Evolutionary conservation across 2,888 invertebrate species (phyloP).

Genomic region (Hemithea aestivaria): DNA sequence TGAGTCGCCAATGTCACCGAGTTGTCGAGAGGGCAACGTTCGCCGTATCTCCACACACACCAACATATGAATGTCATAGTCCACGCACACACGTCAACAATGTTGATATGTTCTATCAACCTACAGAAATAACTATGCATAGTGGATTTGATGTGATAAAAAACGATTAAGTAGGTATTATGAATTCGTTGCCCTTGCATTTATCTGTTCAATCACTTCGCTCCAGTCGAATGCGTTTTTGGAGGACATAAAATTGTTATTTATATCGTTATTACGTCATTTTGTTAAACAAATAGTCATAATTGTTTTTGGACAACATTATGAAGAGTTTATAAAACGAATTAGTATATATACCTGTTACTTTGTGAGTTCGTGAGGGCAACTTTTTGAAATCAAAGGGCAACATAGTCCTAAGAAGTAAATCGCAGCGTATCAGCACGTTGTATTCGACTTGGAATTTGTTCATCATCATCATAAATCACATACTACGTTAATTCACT

Average conservation of each 20-base stretch:
- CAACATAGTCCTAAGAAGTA: too few relatives aligned
- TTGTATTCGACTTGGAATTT: too few relatives aligned
- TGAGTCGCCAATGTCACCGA: constrained; percentile 76
- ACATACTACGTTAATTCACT: too few relatives aligned
- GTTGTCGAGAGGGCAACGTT: constrained; percentile 73
- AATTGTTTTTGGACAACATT: too few relatives aligned
- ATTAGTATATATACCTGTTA: too few relatives aligned
- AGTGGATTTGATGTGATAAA: constrained; percentile 57
- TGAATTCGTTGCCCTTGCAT: constrained; percentile 62
- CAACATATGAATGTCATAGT: constrained; percentile 38
- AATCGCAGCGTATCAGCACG: too few relatives aligned
- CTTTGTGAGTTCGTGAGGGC: too few relatives aligned
- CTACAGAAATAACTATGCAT: constrained; percentile 33
- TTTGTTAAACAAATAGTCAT: too few relatives aligned
- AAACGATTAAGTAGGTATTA: constrained; percentile 43
- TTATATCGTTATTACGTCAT: constrained; percentile 1
- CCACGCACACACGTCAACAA: constrained; percentile 37
- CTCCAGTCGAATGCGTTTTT: constrained; percentile 12
- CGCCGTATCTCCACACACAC: constrained; percentile 62
- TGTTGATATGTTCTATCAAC: constrained; percentile 42
- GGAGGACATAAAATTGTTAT: constrained; percentile 17
- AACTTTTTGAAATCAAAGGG: too few relatives aligned
- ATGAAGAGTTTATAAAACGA: too few relatives aligned
- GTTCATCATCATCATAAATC: too few relatives aligned
- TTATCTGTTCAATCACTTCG: constrained; percentile 44